Evolutionary conservation across 2,888 invertebrate genomes (phyloP).

Genomic region (Galerucella calmariensis): DNA sequence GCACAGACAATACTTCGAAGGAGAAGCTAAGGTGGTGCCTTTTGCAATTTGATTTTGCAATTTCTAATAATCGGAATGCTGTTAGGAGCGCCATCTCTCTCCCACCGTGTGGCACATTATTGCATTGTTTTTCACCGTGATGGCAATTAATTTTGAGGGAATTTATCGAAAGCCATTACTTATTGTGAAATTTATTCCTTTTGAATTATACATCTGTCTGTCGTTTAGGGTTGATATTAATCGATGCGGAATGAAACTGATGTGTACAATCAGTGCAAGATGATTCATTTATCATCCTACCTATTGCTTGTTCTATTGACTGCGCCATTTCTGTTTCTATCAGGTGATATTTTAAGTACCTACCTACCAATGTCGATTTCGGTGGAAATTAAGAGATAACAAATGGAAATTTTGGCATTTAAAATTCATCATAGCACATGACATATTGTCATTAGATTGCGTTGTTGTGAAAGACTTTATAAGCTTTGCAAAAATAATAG

Average conservation of each 20-base stretch:
- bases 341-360: constrained; percentile 13
- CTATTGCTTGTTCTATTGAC: neutral
- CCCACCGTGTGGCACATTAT: constrained; percentile 38
- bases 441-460: too few species aligned
- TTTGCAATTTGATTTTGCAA: constrained; percentile 44
- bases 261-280: constrained; percentile 35
- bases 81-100: constrained; percentile 15
- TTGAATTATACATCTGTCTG: constrained; percentile 33
- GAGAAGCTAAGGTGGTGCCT: constrained; percentile 38
- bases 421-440: too few species aligned
- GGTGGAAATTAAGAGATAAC: neutral
- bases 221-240: constrained; percentile 30
- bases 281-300: constrained; percentile 33
- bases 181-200: constrained; percentile 33
- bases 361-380: neutral
- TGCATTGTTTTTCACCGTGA: constrained; percentile 40
- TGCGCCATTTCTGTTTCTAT: constrained; percentile 1
- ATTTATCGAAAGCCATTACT: constrained; percentile 38
- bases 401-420: too few species aligned
- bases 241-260: constrained; percentile 23
- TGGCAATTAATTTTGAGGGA: constrained; percentile 39
- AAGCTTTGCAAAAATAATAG: too few species aligned
- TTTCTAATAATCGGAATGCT: constrained; percentile 43
- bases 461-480: too few species aligned
- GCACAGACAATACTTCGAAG: constrained; percentile 43